phyloP scores from a whole-genome alignment of 2,888 invertebrate species.

The Trypoxylon attenuatum region DNA sequence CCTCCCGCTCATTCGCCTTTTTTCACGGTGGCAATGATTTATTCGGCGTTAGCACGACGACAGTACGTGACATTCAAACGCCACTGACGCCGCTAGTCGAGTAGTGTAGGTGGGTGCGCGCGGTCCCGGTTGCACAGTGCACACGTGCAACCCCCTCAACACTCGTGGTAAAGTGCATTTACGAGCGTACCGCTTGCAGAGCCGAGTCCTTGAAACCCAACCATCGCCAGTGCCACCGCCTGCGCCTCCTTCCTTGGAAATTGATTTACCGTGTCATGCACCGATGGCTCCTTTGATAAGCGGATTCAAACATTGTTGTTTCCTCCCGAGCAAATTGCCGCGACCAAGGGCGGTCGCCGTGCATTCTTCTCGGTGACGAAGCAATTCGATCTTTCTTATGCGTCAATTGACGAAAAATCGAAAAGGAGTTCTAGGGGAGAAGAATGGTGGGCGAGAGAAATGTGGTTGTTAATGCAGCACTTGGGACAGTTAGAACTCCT shows the following conservation, averaged over 20 bases:
- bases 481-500: too few species aligned
- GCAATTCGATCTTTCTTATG: too few species aligned
- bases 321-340: too few species aligned
- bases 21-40: slow-evolving; percentile 41
- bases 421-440: too few species aligned
- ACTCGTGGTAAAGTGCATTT: slow-evolving; percentile 41
- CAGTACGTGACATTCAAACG: slow-evolving; percentile 16
- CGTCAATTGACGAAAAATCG: too few species aligned
- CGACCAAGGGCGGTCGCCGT: too few species aligned
- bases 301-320: too few species aligned
- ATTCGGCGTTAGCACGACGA: slow-evolving; percentile 23
- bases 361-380: too few species aligned
- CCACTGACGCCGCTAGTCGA: slow-evolving; percentile 15
- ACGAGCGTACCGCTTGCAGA: slow-evolving; percentile 33
- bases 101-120: slow-evolving; percentile 25
- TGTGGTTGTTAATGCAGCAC: too few species aligned
- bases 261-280: slow-evolving; percentile 34
- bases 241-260: slow-evolving; percentile 21
- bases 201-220: slow-evolving; percentile 31
- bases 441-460: too few species aligned
- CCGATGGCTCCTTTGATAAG: neutral
- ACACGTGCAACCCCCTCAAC: slow-evolving; percentile 26
- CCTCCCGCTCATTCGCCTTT: slow-evolving; percentile 13
- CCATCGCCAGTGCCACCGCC: too few species aligned
- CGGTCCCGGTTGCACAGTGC: slow-evolving; percentile 15